Base-by-base conservation (phyloP, 2,888 invertebrate species). In the Habrosyne pyritoides region DNA sequence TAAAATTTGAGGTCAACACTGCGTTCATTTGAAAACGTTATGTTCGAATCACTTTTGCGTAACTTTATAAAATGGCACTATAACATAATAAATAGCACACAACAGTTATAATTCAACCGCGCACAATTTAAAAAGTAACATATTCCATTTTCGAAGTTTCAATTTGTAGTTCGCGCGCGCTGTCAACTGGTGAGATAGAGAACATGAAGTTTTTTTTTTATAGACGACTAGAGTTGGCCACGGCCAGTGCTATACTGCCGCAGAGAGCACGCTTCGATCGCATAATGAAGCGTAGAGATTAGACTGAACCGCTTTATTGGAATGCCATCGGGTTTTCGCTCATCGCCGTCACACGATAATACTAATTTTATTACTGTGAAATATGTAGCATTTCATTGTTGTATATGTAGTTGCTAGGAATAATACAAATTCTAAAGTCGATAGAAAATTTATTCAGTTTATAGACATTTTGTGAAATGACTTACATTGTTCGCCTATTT, bases 1-100 rank as follows among this genome's bases (percentile, higher is more conserved):
- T 92, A 89, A 86, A 92, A 86, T 75, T 86, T 87, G 77, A 84
- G 83, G 77, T 81, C 79, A 81, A 70, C 87, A 84, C 89, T 83
- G 73, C 83, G 86, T 86, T 85, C 89, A 83, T 89, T 88, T 84
- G 86, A 87, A 81, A 83, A 79, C 64, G 56, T 71, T 78, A 80
- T 18, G 42, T 42, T 18, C 18, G 36, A 67, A 70, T 69, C 83
- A 84, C 79, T 80, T 77, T 74, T 66, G 66, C 69, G 71, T 61
- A 81, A 77, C 72, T 71, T 64, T 61, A 54, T 56, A 36, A 14
- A 24, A 12, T 18, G 18, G 18, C 14, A 42, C 18, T 36, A 18
- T 6, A 36, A 18, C 8, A 42, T 18, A 42, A 42, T 42, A 18
- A 18, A 18, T 61, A 63, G 54, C 53, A 61, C 62, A 66, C 67